Base-by-base conservation (phyloP, 2,888 invertebrate species). In the Archips crataeganus region DNA sequence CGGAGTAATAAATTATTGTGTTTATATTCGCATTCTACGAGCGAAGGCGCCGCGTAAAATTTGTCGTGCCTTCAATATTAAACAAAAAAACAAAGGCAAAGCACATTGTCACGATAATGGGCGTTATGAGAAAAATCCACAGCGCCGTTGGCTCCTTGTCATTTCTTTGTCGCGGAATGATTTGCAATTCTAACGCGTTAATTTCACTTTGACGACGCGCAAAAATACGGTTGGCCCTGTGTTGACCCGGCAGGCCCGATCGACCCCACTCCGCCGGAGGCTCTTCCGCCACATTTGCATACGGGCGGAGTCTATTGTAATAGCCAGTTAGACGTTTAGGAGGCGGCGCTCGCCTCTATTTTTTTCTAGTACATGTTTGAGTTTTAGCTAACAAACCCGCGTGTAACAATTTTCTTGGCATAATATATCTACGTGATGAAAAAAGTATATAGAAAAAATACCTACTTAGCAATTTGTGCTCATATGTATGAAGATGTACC, bases 161-260 rank as follows among this genome's bases (percentile, higher is more conserved):
- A 87, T 92, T 91, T 90, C 92, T 91, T 92, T 92, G 90, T 90
- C 86, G 87, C 80, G 82, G 84, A 85, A 87, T 92, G 91, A 94
- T 94, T 94, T 94, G 93, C 93, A 94, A 93, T 91, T 94, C 92
- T 87, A 92, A 90, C 84, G 88, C 92, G 91, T 88, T 94, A 94
- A 94, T 94, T 94, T 93, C 85, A 89, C 93, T 92, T 93, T 93
- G 94, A 92, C 90, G 91, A 87, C 87, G 87, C 90, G 89, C 85
- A 92, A 93, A 93, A 93, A 92, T 92, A 91, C 89, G 87, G 81
- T 86, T 83, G 85, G 82, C 79, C 78, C 84, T 80, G 80, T 85
- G 87, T 88, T 88, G 87, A 89, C 88, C 88, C 83, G 81, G 79
- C 78, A 82, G 80, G 78, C 78, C 74, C 75, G 67, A 63, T 75